phyloP scores from a whole-genome alignment of 1,140 invertebrate species.

The Lysiphlebus fabarum region DNA sequence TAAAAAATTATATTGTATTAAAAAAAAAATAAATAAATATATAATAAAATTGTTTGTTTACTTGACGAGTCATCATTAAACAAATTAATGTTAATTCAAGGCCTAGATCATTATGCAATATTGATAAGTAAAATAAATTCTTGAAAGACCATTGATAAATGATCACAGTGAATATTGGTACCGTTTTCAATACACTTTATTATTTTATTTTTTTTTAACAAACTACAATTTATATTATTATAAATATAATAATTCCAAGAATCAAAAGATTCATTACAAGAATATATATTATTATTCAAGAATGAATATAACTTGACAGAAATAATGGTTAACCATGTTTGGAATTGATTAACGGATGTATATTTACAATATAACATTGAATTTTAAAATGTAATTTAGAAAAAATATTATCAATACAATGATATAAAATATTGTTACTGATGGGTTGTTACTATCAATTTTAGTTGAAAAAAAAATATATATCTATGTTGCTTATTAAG shows the following conservation, averaged over 20 bases:
- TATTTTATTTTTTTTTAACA: slow-evolving; percentile 4
- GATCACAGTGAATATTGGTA: slow-evolving; percentile 6
- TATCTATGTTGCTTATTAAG: too few relatives aligned
- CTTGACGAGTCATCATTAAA: slow-evolving; percentile 4
- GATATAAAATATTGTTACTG: too few relatives aligned
- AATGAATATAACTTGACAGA: slow-evolving; percentile 4
- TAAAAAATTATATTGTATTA: background rate
- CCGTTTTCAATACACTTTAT: slow-evolving; percentile 6
- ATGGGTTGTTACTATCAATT: too few relatives aligned
- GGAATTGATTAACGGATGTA: slow-evolving; percentile 9
- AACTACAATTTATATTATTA: background rate
- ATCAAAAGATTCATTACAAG: background rate
- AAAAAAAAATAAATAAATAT: too few relatives aligned
- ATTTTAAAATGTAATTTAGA: too few relatives aligned
- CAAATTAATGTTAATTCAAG: background rate
- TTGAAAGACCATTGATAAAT: background rate
- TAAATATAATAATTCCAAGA: slow-evolving; percentile 8
- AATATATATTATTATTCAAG: background rate
- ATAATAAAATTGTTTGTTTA: background rate
- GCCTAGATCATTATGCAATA: slow-evolving; percentile 1
- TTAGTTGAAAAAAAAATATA: too few relatives aligned
- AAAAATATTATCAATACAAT: too few relatives aligned
- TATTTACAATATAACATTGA: too few relatives aligned
- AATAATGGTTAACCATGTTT: background rate
- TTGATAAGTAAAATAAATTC: background rate